Percentiles rank a stretch among this genome's conserved stretches.
phyloP scores from a whole-genome alignment of 2,797 vertebrate species.

The Squalus acanthias region DNA sequence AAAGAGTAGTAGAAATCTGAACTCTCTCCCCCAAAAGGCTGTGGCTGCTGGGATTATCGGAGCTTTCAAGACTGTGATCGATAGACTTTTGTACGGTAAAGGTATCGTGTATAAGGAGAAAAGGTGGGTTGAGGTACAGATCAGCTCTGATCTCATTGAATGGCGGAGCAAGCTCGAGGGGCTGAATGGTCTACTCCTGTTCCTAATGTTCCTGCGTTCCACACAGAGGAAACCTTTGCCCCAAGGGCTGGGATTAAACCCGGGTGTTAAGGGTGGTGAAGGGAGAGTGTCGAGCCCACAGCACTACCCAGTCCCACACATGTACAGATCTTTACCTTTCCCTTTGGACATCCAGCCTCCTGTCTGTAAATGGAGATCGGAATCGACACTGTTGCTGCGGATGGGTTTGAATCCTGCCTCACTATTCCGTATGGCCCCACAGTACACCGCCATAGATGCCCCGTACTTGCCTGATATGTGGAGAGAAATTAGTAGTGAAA shows the following conservation, averaged over 20 bases:
- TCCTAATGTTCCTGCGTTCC: neutral
- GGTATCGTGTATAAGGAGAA: neutral
- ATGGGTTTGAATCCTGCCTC: constrained; percentile 21
- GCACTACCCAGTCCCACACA: constrained; percentile 44
- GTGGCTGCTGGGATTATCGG: neutral
- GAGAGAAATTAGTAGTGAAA: neutral
- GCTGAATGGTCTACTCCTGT: neutral
- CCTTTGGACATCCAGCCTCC: constrained; percentile 43
- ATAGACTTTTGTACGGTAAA: neutral
- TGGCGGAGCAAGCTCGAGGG: neutral
- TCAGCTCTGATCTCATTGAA: neutral
- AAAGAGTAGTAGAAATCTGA: neutral
- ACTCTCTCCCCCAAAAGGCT: neutral
- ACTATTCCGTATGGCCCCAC: constrained; percentile 39
- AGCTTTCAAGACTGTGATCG: neutral
- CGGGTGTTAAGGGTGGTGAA: neutral
- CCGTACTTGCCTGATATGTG: constrained; percentile 41
- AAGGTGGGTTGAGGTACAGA: neutral
- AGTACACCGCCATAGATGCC: constrained; percentile 40
- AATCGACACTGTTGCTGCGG: neutral
- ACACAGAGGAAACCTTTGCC: neutral
- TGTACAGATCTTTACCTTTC: constrained; percentile 44
- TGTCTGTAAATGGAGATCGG: constrained; percentile 9
- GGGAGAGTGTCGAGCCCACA: neutral
- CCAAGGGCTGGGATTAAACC: neutral